phyloP scores from a whole-genome alignment of 1,140 invertebrate genomes.

The Drosophila nebulosa region DNA sequence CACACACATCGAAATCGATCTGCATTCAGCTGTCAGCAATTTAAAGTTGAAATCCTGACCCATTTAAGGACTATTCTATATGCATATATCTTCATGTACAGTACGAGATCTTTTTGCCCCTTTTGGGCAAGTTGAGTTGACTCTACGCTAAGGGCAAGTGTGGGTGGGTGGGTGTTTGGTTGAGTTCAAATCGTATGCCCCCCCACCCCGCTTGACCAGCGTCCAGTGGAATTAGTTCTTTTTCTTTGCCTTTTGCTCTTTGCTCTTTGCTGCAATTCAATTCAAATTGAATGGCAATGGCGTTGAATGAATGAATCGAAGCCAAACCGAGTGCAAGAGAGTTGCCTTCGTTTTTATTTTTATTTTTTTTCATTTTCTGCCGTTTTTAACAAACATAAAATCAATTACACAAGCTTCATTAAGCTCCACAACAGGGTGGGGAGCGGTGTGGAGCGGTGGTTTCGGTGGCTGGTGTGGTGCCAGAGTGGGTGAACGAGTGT shows the following conservation, averaged over 20 bases:
- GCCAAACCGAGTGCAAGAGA: conserved; percentile 56
- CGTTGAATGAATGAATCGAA: conserved; percentile 62
- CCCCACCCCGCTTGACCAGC: conserved; percentile 21
- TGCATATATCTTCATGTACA: too few relatives aligned
- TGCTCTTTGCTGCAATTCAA: conserved; percentile 59
- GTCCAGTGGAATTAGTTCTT: conserved; percentile 56
- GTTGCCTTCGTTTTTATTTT: too few relatives aligned
- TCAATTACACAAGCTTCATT: conserved; percentile 78
- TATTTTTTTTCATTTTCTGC: conserved; percentile 77
- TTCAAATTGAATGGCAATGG: conserved; percentile 72
- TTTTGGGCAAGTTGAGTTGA: conserved; percentile 16
- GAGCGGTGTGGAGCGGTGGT: neutral
- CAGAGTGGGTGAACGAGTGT: neutral
- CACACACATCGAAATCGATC: neutral
- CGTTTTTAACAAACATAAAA: conserved; percentile 78
- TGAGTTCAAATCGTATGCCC: conserved; percentile 40
- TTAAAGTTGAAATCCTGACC: too few relatives aligned
- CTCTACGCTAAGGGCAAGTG: neutral
- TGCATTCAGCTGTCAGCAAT: conserved; percentile 16
- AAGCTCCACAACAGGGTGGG: conserved; percentile 48
- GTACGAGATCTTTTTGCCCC: too few relatives aligned
- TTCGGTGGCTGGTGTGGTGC: neutral
- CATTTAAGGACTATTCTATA: too few relatives aligned
- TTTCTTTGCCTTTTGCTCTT: conserved; percentile 24
- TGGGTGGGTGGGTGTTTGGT: conserved; percentile 9